Conservation (phyloP, 2,797 vertebrate species). For the Anas flavirostris region DNA sequence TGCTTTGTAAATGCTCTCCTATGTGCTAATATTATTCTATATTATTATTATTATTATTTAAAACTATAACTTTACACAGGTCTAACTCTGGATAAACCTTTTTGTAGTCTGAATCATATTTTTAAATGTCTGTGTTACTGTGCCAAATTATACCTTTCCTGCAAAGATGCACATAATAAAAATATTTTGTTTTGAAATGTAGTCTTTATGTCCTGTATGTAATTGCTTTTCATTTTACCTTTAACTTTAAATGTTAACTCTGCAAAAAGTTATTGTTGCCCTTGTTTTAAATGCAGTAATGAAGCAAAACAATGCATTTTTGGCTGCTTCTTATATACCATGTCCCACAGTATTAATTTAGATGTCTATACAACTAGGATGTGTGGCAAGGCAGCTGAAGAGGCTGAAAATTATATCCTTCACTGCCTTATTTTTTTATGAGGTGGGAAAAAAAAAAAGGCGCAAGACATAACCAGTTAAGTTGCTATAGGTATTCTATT, state of each 20-base stretch:
- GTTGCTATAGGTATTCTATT: background rate
- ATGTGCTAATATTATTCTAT: background rate
- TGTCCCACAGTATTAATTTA: background rate
- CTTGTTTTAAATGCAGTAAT: background rate
- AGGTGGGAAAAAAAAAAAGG: background rate
- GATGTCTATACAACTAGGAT: background rate
- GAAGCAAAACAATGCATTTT: background rate
- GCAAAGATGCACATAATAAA: background rate
- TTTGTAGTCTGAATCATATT: background rate
- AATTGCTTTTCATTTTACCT: background rate
- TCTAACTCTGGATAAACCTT: background rate
- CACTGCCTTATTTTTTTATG: background rate
- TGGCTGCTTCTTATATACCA: background rate
- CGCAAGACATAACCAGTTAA: background rate
- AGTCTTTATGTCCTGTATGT: background rate
- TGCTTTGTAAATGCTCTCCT: background rate
- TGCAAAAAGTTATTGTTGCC: background rate
- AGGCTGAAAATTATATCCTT: background rate
- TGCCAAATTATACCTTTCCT: background rate
- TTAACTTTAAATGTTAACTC: background rate
- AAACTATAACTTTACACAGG: background rate
- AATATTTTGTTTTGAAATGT: background rate
- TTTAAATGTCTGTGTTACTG: background rate
- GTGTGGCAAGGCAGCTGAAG: background rate
- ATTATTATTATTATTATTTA: background rate